These are phyloP conservation scores for Hesperia comma DNA, from an alignment of 2,888 invertebrate species.

Conservation along the genomic window DNA sequence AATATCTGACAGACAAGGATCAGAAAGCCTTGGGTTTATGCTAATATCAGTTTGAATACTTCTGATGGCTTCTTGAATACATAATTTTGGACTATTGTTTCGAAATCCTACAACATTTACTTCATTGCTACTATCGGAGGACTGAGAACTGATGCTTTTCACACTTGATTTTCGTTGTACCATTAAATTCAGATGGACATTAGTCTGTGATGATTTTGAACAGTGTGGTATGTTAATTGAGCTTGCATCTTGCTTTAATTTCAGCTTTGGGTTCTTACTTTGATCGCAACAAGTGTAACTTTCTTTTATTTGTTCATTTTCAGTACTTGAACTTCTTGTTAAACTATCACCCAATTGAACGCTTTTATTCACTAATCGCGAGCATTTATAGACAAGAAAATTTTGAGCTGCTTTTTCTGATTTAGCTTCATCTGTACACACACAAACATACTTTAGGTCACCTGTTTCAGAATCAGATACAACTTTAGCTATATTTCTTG, in stretches of 20 bases:
- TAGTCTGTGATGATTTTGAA: conserved; percentile 70
- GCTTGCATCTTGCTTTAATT: conserved; percentile 22
- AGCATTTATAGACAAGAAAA: conserved; percentile 67
- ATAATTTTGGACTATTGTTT: conserved; percentile 15
- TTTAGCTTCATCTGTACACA: conserved; percentile 56
- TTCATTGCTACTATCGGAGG: conserved; percentile 36
- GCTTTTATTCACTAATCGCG: conserved; percentile 54
- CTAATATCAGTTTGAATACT: conserved; percentile 76
- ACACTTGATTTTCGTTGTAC: conserved; percentile 47
- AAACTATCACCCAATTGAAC: conserved; percentile 48
- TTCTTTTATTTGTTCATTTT: conserved; percentile 21
- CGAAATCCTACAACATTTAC: conserved; percentile 24
- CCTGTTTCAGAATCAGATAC: conserved; percentile 46
- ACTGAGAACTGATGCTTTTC: conserved; percentile 46
- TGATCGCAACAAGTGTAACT: neutral
- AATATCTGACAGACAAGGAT: conserved; percentile 69
- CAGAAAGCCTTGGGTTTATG: conserved; percentile 71
- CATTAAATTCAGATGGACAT: conserved; percentile 53
- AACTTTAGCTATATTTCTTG: conserved; percentile 45
- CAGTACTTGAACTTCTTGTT: conserved; percentile 37
- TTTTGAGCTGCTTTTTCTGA: conserved; percentile 56
- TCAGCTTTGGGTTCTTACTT: neutral
- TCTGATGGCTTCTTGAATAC: conserved; percentile 60
- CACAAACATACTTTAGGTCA: conserved; percentile 66
- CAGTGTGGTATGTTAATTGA: conserved; percentile 40